Evolutionary conservation across 2,113 vertebrate species (phyloP), one percentile per base, ranked within the genome.

Genomic region (Podarcis muralis): DNA sequence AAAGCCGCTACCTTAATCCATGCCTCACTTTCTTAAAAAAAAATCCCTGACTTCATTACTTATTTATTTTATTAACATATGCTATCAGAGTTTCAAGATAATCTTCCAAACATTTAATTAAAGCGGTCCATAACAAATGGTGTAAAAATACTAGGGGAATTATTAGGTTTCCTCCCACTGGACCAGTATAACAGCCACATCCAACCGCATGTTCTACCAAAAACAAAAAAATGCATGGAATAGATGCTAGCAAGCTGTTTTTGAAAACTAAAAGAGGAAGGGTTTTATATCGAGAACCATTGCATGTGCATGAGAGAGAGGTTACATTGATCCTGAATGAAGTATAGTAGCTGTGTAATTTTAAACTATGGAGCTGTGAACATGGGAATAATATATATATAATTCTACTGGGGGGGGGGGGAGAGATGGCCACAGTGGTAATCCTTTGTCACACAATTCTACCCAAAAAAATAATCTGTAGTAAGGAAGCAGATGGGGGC

Each of bases 41-140:
- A 30, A 71, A 22, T 48, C 8, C 1, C 66, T 71, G 27, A 23
- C 43, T 71, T 48, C 66, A 48, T 71, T 68, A 83, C 71, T 48
- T 83, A 83, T 83, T 83, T 83, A 71, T 83, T 83, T 83, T 68
- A 84, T 72, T 84, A 84, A 84, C 48, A 84, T 43, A 84, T 66
- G 27, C 15, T 22, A 48, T 48, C 30, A 8, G 82, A 53, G 66
- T 71, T 66, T 84, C 40, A 71, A 71, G 82, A 71, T n/a, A 4
- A 66, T 69, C 82, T 71, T 71, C 82, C 82, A 71, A 84, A 84
- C 65, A 84, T 84, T 84, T 84, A 84, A 84, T 84, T 84, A 84
- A 84, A 84, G 66, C 82, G 53, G 25, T 71, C 66, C 66, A 48
- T 83, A 83, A 48, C 65, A 83, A 83, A 84, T 27, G 30, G 71